These are phyloP conservation scores for Acanthopagrus latus DNA, from an alignment of 2,797 vertebrate species.

Conservation along the genomic window DNA sequence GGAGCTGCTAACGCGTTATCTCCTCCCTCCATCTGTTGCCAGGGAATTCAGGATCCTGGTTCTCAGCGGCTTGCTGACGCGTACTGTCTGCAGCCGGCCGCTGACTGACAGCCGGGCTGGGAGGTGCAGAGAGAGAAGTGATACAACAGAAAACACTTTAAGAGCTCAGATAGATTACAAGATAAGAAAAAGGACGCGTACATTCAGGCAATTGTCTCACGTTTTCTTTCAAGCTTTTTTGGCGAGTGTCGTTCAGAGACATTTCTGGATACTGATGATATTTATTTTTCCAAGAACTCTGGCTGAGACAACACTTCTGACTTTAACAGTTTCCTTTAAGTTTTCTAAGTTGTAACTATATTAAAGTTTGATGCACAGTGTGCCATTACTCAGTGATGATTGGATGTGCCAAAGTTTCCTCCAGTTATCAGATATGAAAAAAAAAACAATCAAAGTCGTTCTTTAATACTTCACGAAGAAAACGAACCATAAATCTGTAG, in stretches of 20 bases:
- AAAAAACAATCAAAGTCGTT: neutral
- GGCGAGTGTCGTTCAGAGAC: constrained; percentile 23
- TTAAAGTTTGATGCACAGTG: neutral
- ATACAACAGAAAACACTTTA: constrained; percentile 59
- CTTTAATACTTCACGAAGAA: neutral
- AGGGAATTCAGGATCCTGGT: constrained; percentile 52
- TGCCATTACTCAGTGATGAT: neutral
- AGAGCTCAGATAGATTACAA: constrained; percentile 67
- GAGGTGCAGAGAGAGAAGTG: constrained; percentile 52
- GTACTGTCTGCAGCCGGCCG: constrained; percentile 50
- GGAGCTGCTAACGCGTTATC: constrained; percentile 48
- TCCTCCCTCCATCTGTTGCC: constrained; percentile 52
- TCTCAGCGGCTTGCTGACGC: constrained; percentile 61
- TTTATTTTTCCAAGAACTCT: constrained; percentile 2
- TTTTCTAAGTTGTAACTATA: neutral
- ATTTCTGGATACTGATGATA: constrained; percentile 1
- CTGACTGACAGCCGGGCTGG: constrained; percentile 53
- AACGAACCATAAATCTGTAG: neutral
- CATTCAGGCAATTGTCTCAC: constrained; percentile 3
- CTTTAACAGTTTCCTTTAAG: neutral
- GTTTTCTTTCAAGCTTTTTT: constrained; percentile 19
- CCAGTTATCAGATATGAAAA: neutral
- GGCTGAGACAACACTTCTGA: neutral
- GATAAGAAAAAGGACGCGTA: constrained; percentile 43
- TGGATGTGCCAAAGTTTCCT: neutral